Conservation (phyloP, 2,113 vertebrate species). For the Actinemys pallida region DNA sequence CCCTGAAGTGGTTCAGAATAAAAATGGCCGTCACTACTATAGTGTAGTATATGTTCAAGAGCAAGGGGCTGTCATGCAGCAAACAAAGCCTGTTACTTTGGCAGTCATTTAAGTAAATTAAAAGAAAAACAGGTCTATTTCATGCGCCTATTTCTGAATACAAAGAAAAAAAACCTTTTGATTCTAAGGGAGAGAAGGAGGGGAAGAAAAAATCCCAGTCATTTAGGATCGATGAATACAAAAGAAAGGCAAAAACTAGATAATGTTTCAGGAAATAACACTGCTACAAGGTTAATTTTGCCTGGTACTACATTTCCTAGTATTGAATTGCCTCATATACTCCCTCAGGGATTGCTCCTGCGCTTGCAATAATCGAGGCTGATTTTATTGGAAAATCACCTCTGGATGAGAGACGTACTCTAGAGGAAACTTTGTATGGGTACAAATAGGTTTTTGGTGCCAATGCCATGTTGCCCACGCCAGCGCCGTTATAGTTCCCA, state of each 20-base stretch:
- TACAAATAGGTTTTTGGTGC: slow-evolving; percentile 78
- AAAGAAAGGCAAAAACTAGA: slow-evolving; percentile 74
- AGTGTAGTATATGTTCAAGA: background rate
- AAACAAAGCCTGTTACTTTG: background rate
- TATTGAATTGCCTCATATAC: slow-evolving; percentile 76
- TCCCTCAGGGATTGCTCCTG: slow-evolving; percentile 76
- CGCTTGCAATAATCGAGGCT: slow-evolving; percentile 77
- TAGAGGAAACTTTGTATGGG: slow-evolving; percentile 81
- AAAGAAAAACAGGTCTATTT: slow-evolving; percentile 9
- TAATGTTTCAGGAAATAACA: slow-evolving; percentile 76
- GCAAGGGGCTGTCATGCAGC: background rate
- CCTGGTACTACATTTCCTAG: slow-evolving; percentile 76
- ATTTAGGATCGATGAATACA: slow-evolving; percentile 71
- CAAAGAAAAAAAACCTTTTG: slow-evolving; percentile 36
- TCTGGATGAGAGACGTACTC: slow-evolving; percentile 77
- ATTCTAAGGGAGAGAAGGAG: slow-evolving; percentile 34
- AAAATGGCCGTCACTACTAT: background rate
- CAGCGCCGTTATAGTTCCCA: slow-evolving; percentile 74
- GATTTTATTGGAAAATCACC: slow-evolving; percentile 85
- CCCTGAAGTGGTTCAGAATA: background rate
- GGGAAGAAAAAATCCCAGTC: slow-evolving; percentile 38
- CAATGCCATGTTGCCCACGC: slow-evolving; percentile 75
- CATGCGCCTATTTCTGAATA: slow-evolving; percentile 20
- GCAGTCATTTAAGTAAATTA: background rate
- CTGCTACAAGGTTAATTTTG: slow-evolving; percentile 81